phyloP scores from a whole-genome alignment of 2,797 vertebrate genomes.

The Sylvia borin region DNA sequence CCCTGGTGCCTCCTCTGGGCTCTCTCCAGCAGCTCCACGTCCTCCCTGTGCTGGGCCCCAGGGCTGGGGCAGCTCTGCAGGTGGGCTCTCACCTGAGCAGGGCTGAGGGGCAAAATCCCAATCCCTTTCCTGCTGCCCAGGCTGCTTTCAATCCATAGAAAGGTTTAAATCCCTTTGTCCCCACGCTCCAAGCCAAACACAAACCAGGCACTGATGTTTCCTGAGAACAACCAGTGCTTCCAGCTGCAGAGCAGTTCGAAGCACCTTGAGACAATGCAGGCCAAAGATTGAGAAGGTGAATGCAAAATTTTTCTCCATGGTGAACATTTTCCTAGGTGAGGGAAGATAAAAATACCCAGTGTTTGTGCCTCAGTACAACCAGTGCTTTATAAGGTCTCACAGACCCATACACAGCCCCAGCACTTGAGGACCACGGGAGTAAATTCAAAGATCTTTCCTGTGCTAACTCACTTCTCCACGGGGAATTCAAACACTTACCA shows the following conservation, averaged over 20 bases:
- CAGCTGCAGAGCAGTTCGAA: neutral
- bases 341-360: neutral
- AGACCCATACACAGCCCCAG: neutral
- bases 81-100: neutral
- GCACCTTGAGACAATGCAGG: neutral
- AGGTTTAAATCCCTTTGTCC: neutral
- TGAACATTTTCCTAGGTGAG: neutral
- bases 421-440: neutral
- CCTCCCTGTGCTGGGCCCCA: neutral
- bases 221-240: neutral
- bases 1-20: neutral
- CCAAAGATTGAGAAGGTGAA: neutral
- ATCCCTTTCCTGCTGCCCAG: neutral
- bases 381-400: neutral
- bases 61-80: neutral
- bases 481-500: constrained; percentile 17
- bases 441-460: constrained; percentile 36
- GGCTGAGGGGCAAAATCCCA: neutral
- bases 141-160: fast-evolving
- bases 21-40: neutral
- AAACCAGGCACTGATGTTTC: neutral
- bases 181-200: fast-evolving
- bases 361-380: neutral
- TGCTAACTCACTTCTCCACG: constrained; percentile 47
- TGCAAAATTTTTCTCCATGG: neutral